Percentiles rank a stretch among this genome's conserved stretches.
These are phyloP conservation scores for Alligator sinensis DNA, from an alignment of 2,113 vertebrate species.

Conservation along the genomic window DNA sequence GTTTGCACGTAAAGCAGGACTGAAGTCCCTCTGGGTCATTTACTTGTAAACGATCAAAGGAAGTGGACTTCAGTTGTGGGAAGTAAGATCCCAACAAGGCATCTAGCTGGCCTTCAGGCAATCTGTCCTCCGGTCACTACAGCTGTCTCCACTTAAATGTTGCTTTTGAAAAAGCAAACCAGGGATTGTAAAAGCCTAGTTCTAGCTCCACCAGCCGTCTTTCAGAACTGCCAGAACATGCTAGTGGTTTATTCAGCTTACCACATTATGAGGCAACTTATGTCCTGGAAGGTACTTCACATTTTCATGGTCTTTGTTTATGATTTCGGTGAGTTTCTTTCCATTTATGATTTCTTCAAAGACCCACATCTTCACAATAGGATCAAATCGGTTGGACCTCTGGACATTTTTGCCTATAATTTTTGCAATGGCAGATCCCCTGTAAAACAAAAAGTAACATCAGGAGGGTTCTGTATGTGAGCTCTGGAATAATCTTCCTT, in stretches of 20 bases:
- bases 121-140: no score
- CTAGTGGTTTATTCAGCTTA: constrained; percentile 52
- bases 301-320: constrained; percentile 87
- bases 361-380: constrained; percentile 88
- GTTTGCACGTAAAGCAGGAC: not conserved
- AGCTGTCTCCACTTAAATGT: not conserved
- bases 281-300: constrained; percentile 87
- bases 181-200: not conserved
- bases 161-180: not conserved
- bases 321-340: constrained; percentile 85
- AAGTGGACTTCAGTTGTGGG: not conserved
- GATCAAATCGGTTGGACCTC: constrained; percentile 81
- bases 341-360: constrained; percentile 84
- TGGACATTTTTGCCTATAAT: constrained; percentile 86
- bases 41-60: not conserved
- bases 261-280: constrained; percentile 85
- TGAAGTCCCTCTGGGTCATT: not conserved
- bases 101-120: not conserved
- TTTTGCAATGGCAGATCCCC: constrained; percentile 87
- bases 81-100: not conserved
- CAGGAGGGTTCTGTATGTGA: not conserved
- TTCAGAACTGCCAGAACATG: not conserved
- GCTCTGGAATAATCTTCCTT: not conserved
- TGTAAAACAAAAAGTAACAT: constrained; percentile 28
- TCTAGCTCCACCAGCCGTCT: no score